Base-by-base conservation (phyloP, 1,140 invertebrate species). In the Trachymyrmex septentrionalis region DNA sequence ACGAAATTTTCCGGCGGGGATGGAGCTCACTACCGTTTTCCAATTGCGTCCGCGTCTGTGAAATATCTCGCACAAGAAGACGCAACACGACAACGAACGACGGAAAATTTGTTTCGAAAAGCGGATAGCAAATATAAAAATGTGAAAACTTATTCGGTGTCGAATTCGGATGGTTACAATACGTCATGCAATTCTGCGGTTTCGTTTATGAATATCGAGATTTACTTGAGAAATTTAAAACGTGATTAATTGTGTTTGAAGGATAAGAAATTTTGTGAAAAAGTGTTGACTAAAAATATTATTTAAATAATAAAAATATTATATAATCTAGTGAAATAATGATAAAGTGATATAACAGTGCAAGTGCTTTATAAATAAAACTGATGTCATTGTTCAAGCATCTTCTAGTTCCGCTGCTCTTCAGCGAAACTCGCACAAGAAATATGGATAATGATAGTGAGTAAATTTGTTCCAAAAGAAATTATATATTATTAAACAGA, bases 371-470 rank as follows among this genome's bases (percentile, higher is more conserved):
- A 55, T 16, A 80, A 80, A 80, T 80, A 69, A 80, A 69, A 69
- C 63, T 80, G 77, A 80, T 80, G 63, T 80, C 77, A 80, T 16
- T 80, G 67, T 69, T 69, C n/a, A 44, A 24, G 48, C 48, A 50
- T 19, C 24, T 55, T 34, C 63, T 67, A 21, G 63, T 24, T 48
- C 44, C 57, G 59, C 14, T 55, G 48, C 30, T 69, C 19, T 16
- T 66, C 44, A 27, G 44, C 7, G 10, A 48, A 30, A 30, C 4
- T 3, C 27, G 1, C 4, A 38, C 19, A 48, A 34, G 48, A 67
- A 24, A n/a, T 30, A 80, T 80, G 77, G 7, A 69, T 48, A 4
- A 19, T 9, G 9, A 53, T 9, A 80, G 76, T 66, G 76, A 80
- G 76, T 80, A 66, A 14, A 30, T 30, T 66, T 34, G 19, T 34